Evolutionary conservation across 2,797 vertebrate genomes (phyloP), one percentile per base, ranked within the genome.

Genomic region (Catostomus latipinnis): DNA sequence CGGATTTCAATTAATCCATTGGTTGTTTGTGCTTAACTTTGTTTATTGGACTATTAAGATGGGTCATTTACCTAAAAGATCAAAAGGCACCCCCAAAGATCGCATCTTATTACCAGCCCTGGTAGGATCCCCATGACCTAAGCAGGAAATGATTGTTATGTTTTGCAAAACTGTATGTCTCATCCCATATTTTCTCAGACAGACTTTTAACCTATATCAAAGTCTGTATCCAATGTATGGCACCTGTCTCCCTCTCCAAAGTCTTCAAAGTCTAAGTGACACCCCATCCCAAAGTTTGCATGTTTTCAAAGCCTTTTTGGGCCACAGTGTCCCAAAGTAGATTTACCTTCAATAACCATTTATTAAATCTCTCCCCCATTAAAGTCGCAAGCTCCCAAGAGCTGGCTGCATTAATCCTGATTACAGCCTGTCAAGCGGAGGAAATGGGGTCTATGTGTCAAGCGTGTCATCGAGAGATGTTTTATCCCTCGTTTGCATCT

Each of bases 271-370:
- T 70, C 18, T 2, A 68, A 6, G 45, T 50, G 45, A 69, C 9
- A 34, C 45, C 57, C 50, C 63, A 63, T 77, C 85, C 89, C 90
- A 89, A 91, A 86, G 86, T 88, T 87, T 87, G 82, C 81, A 85
- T 80, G 54, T 6, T 90, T 89, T 90, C 88, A 92, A 89, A 94
- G 91, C 89, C 88, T 86, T 90, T 92, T 94, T 93, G 88, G 91
- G 87, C 89, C 93, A 91, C 93, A 90, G 88, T 94, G 93, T 92
- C 90, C 90, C 91, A 96, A 95, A 98, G 96, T 95, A 95, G 97
- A 97, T 98, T 98, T 97, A 94, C 94, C 94, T 96, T 94, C 96
- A 97, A 96, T 98, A 94, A 93, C 95, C 95, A 97, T 99, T 98
- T 98, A 96, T 95, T 96, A 97, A 99, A 97, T 97, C 96, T 96